These are phyloP conservation scores for Ptilodon capucinus DNA, from an alignment of 2,888 invertebrate genomes.

Conservation along the genomic window DNA sequence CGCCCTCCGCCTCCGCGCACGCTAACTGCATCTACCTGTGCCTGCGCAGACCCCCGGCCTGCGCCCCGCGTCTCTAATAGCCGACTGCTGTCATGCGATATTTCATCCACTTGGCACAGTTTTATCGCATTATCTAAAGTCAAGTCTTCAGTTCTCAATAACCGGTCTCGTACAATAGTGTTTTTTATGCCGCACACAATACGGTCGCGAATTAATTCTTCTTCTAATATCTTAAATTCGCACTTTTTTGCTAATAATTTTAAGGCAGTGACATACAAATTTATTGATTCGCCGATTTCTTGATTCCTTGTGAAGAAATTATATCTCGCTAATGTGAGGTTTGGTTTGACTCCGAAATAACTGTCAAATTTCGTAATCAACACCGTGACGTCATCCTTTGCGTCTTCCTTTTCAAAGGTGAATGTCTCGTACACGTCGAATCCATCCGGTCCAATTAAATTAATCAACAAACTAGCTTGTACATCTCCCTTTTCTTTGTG, in stretches of 20 bases:
- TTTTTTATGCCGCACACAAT: constrained; percentile 13
- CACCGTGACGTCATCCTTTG: constrained; percentile 3
- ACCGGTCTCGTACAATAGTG: constrained; percentile 6
- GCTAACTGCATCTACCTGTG: not conserved
- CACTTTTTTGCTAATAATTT: constrained; percentile 11
- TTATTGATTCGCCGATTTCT: constrained; percentile 1
- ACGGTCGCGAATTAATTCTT: constrained; percentile 13
- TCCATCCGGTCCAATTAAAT: constrained; percentile 3
- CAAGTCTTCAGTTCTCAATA: constrained; percentile 12
- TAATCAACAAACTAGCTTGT: constrained; percentile 5
- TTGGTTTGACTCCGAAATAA: constrained; percentile 1
- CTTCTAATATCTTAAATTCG: constrained; percentile 13
- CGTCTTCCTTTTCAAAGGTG: not conserved
- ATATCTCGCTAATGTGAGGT: constrained; percentile 1
- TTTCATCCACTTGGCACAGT: constrained; percentile 15
- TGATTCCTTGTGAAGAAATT: constrained; percentile 3
- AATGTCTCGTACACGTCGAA: constrained; percentile 5
- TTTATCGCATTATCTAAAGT: constrained; percentile 11
- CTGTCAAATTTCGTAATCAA: constrained; percentile 1
- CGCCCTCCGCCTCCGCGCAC: not conserved
- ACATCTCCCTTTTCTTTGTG: constrained; percentile 7
- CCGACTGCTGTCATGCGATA: constrained; percentile 7
- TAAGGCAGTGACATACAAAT: constrained; percentile 9
- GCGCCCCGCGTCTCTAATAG: constrained; percentile 2
- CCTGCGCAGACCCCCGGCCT: not conserved